Base-by-base conservation (phyloP, 2,113 vertebrate species). In the Montifringilla adamsi region DNA sequence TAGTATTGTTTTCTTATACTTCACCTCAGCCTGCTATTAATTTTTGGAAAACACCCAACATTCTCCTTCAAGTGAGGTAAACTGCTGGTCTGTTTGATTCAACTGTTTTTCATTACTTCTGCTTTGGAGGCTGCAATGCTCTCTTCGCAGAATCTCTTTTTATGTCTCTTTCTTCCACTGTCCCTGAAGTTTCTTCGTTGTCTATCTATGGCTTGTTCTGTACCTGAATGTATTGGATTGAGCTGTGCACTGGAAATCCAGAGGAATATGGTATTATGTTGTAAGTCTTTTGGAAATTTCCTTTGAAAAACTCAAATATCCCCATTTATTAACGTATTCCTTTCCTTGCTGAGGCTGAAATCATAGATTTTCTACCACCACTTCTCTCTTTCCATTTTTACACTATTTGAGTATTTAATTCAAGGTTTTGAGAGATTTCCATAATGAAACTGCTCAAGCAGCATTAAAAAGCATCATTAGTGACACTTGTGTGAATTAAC, bases 31-130 rank as follows among this genome's bases (percentile, higher is more conserved):
- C 62, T 94, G 11, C 8, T 62, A 24, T 67, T 19, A 47, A 14
- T 68, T 39, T 75, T 49, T 43, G 3, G 3, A 6, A 67, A 37
- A 62, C 56, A 1, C 6, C 0, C 0, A 68, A 24, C 6, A 27
- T 62, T 81, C 19, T 77, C 10, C 43, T 84, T 84, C 44, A 68
- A 56, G 47, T 62, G 43, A 77, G 19, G 24, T 46, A 78, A 78
- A 66, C 13, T 82, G 7, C 18, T 19, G 21, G 5, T 75, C 15
- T 82, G 8, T 64, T 75, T 84, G 23, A 44, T 72, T 41, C 17
- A 44, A 23, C 10, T 44, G 15, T 26, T 91, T 59, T 74, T 84
- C 26, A 39, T 59, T 84, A 46, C 9, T 81, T 91, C 31, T 79
- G 1, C 27, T 66, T 91, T 55, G 70, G 19, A 82, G 15, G 14